Evolutionary conservation across 2,797 vertebrate species (phyloP).

Genomic region (Sebastiscus tertius): DNA sequence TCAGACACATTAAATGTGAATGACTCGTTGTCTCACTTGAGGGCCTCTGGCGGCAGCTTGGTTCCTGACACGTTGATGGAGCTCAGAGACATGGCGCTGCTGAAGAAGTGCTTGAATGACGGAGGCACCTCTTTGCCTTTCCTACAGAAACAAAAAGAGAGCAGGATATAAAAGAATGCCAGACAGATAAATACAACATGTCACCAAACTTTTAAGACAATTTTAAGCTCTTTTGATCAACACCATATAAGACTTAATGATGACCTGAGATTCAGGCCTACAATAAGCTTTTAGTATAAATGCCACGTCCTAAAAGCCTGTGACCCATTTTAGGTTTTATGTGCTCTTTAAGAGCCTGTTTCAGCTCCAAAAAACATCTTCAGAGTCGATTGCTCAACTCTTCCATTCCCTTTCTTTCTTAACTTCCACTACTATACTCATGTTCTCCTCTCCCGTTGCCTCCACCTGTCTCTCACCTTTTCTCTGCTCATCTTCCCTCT

Average conservation of each 20-base stretch:
- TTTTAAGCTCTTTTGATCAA: background rate
- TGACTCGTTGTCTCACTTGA: constrained; percentile 88
- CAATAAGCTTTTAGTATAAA: constrained; percentile 1
- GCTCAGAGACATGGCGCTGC: constrained; percentile 90
- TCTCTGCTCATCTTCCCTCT: background rate
- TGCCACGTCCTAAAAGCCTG: background rate
- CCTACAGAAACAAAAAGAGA: constrained; percentile 73
- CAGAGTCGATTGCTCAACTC: background rate
- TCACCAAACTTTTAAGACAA: background rate
- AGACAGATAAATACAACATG: background rate
- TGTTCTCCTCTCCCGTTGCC: background rate
- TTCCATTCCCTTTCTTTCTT: background rate
- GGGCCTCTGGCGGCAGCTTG: constrained; percentile 92
- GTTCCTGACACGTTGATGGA: constrained; percentile 96
- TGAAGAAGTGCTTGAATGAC: constrained; percentile 98
- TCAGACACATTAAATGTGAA: constrained; percentile 47
- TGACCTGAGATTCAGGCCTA: background rate
- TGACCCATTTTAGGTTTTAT: constrained; percentile 5
- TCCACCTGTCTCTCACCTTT: background rate
- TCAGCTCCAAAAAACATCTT: background rate
- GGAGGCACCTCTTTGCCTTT: constrained; percentile 96
- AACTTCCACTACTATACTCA: background rate
- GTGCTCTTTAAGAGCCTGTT: background rate
- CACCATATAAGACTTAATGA: background rate
- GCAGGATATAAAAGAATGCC: background rate